Evolutionary conservation across 2,888 invertebrate species (phyloP).

Genomic region (Campopleginae sp.): DNA sequence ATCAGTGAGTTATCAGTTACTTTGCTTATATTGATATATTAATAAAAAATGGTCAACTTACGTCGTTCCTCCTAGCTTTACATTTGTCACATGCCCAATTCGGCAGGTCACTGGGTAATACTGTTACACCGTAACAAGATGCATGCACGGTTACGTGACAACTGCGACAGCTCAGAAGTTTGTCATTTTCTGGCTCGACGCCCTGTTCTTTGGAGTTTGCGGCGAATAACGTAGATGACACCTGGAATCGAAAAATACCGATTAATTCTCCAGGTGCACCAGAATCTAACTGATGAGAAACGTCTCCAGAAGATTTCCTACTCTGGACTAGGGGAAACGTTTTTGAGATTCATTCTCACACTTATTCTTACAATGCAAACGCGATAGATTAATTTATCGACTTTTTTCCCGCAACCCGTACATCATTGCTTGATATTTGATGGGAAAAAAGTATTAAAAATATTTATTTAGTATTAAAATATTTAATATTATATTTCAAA

Average conservation of each 20-base stretch:
- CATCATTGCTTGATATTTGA: too few relatives aligned
- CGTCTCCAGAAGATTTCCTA: neutral
- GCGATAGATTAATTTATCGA: neutral
- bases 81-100: conserved; percentile 85
- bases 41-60: conserved; percentile 70
- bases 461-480: too few relatives aligned
- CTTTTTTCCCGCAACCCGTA: neutral
- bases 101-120: conserved; percentile 78
- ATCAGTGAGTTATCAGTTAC: neutral
- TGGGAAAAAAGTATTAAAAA: too few relatives aligned
- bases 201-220: conserved; percentile 82
- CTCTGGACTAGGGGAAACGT: neutral
- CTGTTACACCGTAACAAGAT: conserved; percentile 84
- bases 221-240: conserved; percentile 80
- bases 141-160: conserved; percentile 87
- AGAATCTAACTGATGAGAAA: neutral
- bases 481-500: too few relatives aligned
- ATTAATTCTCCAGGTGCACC: neutral
- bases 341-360: neutral
- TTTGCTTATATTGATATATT: neutral
- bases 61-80: conserved; percentile 79
- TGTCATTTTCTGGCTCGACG: conserved; percentile 80
- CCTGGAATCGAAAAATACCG: conserved; percentile 69
- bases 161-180: conserved; percentile 85
- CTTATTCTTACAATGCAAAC: neutral